These are phyloP conservation scores for Channa argus DNA, from an alignment of 2,113 vertebrate species.

Conservation along the genomic window DNA sequence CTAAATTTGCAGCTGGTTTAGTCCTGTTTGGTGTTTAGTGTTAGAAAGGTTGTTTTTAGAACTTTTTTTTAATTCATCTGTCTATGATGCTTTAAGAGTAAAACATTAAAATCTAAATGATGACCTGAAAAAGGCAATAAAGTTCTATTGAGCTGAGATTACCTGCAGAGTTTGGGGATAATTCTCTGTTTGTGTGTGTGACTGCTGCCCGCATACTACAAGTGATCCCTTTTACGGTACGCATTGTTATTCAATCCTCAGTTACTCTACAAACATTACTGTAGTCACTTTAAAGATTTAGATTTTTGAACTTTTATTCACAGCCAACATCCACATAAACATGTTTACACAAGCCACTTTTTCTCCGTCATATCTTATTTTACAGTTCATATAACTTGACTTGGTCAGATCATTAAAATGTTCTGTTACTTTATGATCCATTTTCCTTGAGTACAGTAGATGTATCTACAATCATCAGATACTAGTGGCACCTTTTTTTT, in stretches of 20 bases:
- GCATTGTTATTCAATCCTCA: not conserved
- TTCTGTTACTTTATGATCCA: constrained; percentile 21
- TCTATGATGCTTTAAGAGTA: not conserved
- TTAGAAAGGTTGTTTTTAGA: not conserved
- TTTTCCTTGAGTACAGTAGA: constrained; percentile 14
- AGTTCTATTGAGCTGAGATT: not conserved
- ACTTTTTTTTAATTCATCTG: not conserved
- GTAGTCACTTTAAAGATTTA: not conserved
- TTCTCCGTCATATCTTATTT: not conserved
- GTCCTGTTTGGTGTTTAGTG: constrained; percentile 5
- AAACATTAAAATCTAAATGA: too few relatives aligned
- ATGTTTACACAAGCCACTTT: not conserved
- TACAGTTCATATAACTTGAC: not conserved
- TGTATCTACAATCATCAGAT: constrained; percentile 16
- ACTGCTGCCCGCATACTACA: not conserved
- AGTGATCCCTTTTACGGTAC: not conserved
- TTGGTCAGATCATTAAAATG: constrained; percentile 16
- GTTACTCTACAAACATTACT: not conserved
- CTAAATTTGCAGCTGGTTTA: too few relatives aligned
- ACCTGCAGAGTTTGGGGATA: not conserved
- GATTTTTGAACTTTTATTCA: not conserved
- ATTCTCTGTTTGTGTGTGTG: not conserved
- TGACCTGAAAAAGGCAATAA: not conserved
- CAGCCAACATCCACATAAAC: not conserved
- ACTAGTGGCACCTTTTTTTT: constrained; percentile 32